Base-by-base conservation (phyloP, 1,140 invertebrate species). In the Phymastichus coffea region DNA sequence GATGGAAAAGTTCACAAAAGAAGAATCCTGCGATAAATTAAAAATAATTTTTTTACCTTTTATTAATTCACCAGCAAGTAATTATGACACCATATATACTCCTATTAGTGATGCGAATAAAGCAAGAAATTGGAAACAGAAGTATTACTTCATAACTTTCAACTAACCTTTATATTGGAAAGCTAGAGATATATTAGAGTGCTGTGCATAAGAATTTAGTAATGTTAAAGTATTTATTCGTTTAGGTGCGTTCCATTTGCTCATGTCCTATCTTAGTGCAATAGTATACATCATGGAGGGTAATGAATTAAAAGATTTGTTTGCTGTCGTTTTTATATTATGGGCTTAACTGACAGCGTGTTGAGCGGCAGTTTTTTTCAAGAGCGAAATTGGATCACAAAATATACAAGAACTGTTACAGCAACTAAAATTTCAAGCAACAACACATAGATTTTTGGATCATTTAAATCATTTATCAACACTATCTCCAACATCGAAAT, bases 201-300 rank as follows among this genome's bases (percentile, higher is more conserved):
- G 25, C 14, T 26, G 17, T 20, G 49, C 10, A 19, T 1, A 46
- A 30, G 25, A 19, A 28, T 52, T 68, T 6, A 54, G 47, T 9
- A 51, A 58, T 14, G 68, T 20, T 56, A 71, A 1, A n/a, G n/a
- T n/a, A n/a, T n/a, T n/a, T n/a, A n/a, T n/a, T n/a, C n/a, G n/a
- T n/a, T n/a, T n/a, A n/a, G 65, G 68, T 26, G 65, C 65, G 37
- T 73, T 73, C 64, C 70, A 73, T 66, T 40, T 76, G 25, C 61
- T 74, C 3, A 75, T 78, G 72, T 78, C 70, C 3, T 78, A 68
- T 67, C n/a, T 78, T 49, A 70, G 69, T 63, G 49, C 69, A 52
- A 74, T 79, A 49, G 76, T 75, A 47, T 63, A 70, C 64, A 72
- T 77, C 62, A 78, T 78, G 72, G 60, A 72, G 57, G 74, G 70